Conservation (phyloP, 2,113 vertebrate genomes). For the Poecile atricapillus region DNA sequence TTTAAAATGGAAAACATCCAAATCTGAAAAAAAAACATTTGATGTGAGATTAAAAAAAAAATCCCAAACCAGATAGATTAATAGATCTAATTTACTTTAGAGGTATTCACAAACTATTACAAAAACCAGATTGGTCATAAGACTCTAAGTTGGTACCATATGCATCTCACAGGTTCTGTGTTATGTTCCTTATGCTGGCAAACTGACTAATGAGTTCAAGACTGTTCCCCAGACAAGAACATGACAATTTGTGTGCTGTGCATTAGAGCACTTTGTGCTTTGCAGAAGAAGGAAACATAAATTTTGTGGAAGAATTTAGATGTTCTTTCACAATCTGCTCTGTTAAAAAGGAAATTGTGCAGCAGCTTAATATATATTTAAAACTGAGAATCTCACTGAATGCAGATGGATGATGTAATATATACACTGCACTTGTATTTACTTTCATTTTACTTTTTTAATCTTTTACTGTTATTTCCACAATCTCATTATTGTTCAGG, state of each 20-base stretch:
- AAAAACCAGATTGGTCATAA: constrained; percentile 21
- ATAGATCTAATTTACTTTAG: constrained; percentile 33
- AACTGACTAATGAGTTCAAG: constrained; percentile 20
- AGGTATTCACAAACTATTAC: constrained; percentile 13
- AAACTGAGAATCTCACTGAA: background rate
- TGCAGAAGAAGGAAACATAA: constrained; percentile 1
- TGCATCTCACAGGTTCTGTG: constrained; percentile 28
- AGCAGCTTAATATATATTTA: background rate
- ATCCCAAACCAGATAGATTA: constrained; percentile 11
- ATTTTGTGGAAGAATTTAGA: constrained; percentile 10
- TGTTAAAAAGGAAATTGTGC: background rate
- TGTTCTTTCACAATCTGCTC: constrained; percentile 11
- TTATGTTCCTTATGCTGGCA: constrained; percentile 36
- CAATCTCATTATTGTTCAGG: background rate
- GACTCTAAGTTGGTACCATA: constrained; percentile 28
- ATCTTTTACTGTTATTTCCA: background rate
- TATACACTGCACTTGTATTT: background rate
- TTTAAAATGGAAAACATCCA: background rate
- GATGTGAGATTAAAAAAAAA: background rate
- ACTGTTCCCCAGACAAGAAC: constrained; percentile 20
- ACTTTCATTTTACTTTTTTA: background rate
- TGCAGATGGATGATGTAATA: background rate
- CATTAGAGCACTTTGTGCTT: background rate
- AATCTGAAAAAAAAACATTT: background rate
- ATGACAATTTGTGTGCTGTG: constrained; percentile 15